Percentiles rank a stretch among this genome's conserved stretches.
Conservation (phyloP, 35 echinoderm and acorn worm species). For the Anneissia japonica region DNA sequence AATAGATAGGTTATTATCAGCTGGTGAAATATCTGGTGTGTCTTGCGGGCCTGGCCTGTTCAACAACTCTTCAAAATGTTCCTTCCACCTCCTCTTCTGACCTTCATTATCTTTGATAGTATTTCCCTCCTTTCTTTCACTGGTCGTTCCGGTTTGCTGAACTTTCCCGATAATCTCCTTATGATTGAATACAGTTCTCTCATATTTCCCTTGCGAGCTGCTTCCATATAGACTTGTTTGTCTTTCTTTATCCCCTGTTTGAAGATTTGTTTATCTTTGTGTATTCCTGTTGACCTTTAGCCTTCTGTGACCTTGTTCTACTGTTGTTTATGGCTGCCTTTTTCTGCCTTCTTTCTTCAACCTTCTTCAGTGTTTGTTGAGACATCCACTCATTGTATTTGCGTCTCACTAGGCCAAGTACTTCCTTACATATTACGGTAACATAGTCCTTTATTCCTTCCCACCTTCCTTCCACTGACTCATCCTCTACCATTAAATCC, state of each 20-base stretch:
- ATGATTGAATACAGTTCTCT: background rate
- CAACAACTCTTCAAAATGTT: constrained; percentile 12
- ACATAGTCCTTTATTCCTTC: background rate
- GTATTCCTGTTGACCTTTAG: background rate
- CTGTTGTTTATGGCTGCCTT: constrained; percentile 7
- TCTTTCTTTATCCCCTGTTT: background rate
- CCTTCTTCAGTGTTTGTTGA: background rate
- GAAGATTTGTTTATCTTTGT: constrained; percentile 1
- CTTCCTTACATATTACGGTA: background rate
- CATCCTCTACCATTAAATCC: background rate
- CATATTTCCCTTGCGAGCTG: constrained; percentile 6
- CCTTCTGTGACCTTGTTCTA: background rate
- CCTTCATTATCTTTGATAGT: background rate
- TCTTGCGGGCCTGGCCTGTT: constrained; percentile 2
- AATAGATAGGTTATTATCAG: no score
- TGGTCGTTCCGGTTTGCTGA: constrained; percentile 18
- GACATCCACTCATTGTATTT: background rate
- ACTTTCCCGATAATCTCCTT: constrained; percentile 1
- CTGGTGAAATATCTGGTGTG: constrained; percentile 2
- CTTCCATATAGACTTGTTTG: constrained; percentile 2
- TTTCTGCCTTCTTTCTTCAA: background rate
- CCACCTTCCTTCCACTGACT: background rate
- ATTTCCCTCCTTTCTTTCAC: constrained; percentile 7
- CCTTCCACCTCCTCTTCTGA: constrained; percentile 5
- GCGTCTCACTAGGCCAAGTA: background rate